Evolutionary conservation across 2,797 vertebrate genomes (phyloP), one percentile per base, ranked within the genome.

Genomic region (Agapornis canus): DNA sequence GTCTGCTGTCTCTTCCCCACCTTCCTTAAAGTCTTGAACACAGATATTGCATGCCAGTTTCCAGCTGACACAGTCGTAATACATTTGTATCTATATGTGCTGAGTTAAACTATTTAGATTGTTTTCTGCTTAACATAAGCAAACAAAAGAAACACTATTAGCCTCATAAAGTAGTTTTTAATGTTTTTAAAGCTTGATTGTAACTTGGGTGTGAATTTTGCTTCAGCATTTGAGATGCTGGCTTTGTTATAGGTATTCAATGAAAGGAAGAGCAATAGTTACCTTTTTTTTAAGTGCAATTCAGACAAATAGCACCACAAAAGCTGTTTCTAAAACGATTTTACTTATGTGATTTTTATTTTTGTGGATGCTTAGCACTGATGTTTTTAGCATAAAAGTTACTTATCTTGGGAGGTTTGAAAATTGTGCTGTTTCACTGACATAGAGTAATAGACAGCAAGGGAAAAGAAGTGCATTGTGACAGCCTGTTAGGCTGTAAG

Each of bases 401-500:
- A 63, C 54, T 86, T 78, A 40, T 76, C 52, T 49, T 90, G 71
- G 39, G 49, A 89, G 68, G n/a, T 94, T 96, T 95, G 77, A 86
- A 94, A 96, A 82, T 90, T 48, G 57, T 48, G 37, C 22, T 54
- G 8, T 66, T 88, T 66, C n/a, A 57, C 20, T 94, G 72, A 89
- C 63, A 83, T 2, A 73, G 32, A 90, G 71, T 71, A 95, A 89
- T 21, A 95, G 40, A 42, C 40, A 43, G 42, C 56, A 64, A 72
- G 59, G 43, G 32, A 80, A 91, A 95, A 79, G 32, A 68, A 92
- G 39, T 48, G 31, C 47, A 80, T 86, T 96, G 57, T 68, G 32
- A 91, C 73, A 89, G 81, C 37, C 73, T 82, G 69, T 82, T 87
- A 96, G 57, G 60, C 94, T 95, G 90, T 68, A 96, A 73, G 84